These are phyloP conservation scores for Lutjanus campechanus DNA, from an alignment of 2,797 vertebrate species.

Conservation along the genomic window DNA sequence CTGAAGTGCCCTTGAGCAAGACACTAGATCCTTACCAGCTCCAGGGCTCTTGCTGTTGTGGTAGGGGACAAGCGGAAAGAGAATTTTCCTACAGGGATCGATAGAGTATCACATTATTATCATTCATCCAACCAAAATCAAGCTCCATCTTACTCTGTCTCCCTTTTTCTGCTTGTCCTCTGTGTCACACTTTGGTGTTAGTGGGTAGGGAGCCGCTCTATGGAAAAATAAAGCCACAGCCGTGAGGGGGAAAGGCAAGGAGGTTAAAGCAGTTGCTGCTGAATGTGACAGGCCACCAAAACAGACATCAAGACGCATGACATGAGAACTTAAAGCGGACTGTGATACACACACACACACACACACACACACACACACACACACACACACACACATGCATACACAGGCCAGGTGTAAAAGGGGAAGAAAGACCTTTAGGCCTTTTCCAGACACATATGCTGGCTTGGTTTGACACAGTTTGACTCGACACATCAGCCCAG, in stretches of 20 bases:
- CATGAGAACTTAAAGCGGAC: slow-evolving; percentile 11
- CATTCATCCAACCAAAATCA: slow-evolving; percentile 44
- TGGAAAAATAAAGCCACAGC: slow-evolving; percentile 31
- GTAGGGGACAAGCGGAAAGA: slow-evolving; percentile 48
- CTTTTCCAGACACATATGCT: no score
- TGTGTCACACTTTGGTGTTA: slow-evolving; percentile 27
- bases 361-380: neutral
- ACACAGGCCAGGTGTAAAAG: slow-evolving; percentile 7
- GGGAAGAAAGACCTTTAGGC: neutral
- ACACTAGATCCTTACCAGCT: slow-evolving; percentile 50
- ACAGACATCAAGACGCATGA: slow-evolving; percentile 37
- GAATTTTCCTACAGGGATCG: slow-evolving; percentile 54
- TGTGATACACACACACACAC: neutral
- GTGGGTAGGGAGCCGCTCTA: slow-evolving; percentile 16
- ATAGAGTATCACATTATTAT: slow-evolving; percentile 60
- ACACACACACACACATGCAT: slow-evolving; percentile 1
- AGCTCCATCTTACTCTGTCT: slow-evolving; percentile 14
- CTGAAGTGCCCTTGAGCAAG: slow-evolving; percentile 62
- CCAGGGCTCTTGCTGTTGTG: slow-evolving; percentile 22
- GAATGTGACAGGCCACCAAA: slow-evolving; percentile 44
- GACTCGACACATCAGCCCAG: no score
- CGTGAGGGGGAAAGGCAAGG: neutral
- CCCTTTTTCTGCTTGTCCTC: slow-evolving; percentile 29
- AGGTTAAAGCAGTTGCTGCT: slow-evolving; percentile 36
- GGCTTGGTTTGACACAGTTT: no score